These are phyloP conservation scores for Alectura lathami DNA, from an alignment of 2,113 vertebrate genomes.

Conservation along the genomic window DNA sequence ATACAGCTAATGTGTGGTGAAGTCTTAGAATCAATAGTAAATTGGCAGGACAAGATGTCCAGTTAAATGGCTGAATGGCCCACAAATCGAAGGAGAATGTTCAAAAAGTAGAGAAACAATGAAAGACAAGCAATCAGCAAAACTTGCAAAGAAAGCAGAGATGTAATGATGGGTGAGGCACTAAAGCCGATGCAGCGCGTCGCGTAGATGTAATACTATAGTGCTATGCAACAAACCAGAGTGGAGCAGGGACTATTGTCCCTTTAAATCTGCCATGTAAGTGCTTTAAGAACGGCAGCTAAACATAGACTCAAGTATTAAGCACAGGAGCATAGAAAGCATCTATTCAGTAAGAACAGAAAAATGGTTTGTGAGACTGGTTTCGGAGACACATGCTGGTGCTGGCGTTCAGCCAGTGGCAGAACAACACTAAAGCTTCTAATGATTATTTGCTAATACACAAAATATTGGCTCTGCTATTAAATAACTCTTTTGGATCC, in stretches of 20 bases:
- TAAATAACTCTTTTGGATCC: not conserved
- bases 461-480: not conserved
- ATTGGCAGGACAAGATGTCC: not conserved
- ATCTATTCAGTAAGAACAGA: not conserved
- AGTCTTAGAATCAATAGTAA: conserved; percentile 23
- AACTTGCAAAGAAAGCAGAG: not conserved
- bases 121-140: not conserved
- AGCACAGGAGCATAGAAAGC: not conserved
- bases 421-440: not conserved
- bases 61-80: not conserved
- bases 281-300: not conserved
- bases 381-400: not conserved
- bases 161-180: not conserved
- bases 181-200: not conserved
- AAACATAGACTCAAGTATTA: not conserved
- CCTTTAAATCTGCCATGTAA: not conserved
- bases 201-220: not conserved
- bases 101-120: not conserved
- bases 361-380: not conserved
- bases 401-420: not conserved
- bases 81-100: not conserved
- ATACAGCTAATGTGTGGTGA: conserved; percentile 1
- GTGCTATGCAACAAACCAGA: not conserved
- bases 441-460: conserved; percentile 14
- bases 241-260: not conserved